These are phyloP conservation scores for Astreopora myriophthalma DNA, from an alignment of 64 coral and sea anemone species.

Conservation along the genomic window DNA sequence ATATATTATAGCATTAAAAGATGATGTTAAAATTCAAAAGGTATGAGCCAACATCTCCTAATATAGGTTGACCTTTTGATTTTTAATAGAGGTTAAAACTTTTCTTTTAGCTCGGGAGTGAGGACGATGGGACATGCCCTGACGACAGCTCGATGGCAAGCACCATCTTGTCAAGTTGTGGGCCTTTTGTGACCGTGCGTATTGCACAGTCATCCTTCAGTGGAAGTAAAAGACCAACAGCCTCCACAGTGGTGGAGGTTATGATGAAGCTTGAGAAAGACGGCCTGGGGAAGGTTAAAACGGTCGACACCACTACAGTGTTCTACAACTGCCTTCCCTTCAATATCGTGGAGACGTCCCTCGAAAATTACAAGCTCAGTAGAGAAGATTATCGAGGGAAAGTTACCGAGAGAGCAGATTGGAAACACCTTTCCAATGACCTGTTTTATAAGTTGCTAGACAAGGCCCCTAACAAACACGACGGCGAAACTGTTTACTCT, in stretches of 20 bases:
- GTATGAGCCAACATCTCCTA: too few species aligned
- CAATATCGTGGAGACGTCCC: neutral
- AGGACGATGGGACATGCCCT: neutral
- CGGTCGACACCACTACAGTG: constrained; percentile 4
- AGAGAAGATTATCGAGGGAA: neutral
- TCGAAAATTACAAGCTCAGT: neutral
- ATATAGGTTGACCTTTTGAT: neutral
- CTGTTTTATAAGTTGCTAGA: neutral
- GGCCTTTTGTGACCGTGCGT: neutral
- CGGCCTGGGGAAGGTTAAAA: neutral
- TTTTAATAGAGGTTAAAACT: neutral
- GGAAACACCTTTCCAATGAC: neutral
- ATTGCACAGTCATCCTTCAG: neutral
- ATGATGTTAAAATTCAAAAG: too few species aligned
- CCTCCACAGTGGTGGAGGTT: neutral
- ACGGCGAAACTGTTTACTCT: too few species aligned
- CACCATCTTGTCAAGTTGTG: neutral
- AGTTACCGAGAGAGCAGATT: neutral
- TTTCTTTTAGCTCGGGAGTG: neutral
- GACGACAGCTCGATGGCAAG: neutral
- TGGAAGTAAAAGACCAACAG: neutral
- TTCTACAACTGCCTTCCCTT: constrained; percentile 3
- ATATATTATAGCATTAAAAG: too few species aligned
- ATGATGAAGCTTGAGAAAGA: constrained; percentile 11
- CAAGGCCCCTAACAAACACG: neutral